phyloP scores from a whole-genome alignment of 2,113 vertebrate species.

The Salvelinus alpinus region DNA sequence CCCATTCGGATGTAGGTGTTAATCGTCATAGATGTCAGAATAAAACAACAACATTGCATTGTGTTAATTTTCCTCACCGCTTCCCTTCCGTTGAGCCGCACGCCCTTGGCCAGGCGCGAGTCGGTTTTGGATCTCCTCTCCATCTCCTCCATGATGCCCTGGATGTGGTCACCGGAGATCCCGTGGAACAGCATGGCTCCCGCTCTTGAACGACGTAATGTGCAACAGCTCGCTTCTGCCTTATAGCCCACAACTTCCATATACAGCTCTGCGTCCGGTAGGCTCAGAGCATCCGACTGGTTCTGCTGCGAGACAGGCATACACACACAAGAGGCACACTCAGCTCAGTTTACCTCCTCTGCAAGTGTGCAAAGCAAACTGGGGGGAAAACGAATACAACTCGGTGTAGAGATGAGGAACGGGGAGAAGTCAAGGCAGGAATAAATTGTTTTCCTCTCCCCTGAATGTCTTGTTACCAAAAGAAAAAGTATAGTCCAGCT shows the following conservation, averaged over 20 bases:
- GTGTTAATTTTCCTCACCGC: slow-evolving; percentile 80
- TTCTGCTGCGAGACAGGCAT: slow-evolving; percentile 63
- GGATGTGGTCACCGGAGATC: slow-evolving; percentile 99
- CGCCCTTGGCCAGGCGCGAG: slow-evolving; percentile 91
- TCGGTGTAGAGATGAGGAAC: slow-evolving; percentile 40
- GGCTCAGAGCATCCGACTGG: slow-evolving; percentile 84
- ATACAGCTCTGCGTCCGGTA: slow-evolving; percentile 81
- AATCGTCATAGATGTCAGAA: background rate
- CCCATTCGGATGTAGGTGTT: background rate
- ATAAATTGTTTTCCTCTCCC: slow-evolving; percentile 50
- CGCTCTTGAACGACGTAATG: slow-evolving; percentile 82
- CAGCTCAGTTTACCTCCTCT: slow-evolving; percentile 1
- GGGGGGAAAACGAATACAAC: slow-evolving; percentile 7
- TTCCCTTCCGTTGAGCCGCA: slow-evolving; percentile 96
- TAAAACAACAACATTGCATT: background rate
- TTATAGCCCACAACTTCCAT: slow-evolving; percentile 99
- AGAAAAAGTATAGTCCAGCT: slow-evolving; percentile 72
- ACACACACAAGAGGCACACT: slow-evolving; percentile 18
- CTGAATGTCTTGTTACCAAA: slow-evolving; percentile 48
- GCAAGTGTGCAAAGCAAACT: no score
- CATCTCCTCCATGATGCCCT: slow-evolving; percentile 99
- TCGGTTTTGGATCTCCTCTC: slow-evolving; percentile 94
- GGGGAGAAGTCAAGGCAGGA: slow-evolving; percentile 39
- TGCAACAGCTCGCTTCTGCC: slow-evolving; percentile 94
- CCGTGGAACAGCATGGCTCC: slow-evolving; percentile 99